These are phyloP conservation scores for Rousettus madagascariensis DNA, from an alignment of 2,797 vertebrate species.

Conservation along the genomic window DNA sequence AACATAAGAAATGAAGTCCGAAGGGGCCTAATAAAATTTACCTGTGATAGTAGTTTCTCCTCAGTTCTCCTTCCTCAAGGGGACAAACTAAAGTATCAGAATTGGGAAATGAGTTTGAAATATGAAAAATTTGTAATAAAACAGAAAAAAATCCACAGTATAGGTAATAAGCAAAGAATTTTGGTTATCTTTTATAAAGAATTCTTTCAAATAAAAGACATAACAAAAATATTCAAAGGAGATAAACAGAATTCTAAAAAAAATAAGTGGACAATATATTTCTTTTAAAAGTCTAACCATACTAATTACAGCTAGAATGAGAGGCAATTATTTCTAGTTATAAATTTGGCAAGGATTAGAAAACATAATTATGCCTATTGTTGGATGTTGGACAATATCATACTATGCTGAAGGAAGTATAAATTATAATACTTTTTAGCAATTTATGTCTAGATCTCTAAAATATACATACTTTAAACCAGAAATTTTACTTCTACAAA, in stretches of 20 bases:
- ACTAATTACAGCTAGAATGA: slow-evolving; percentile 19
- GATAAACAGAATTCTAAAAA: neutral
- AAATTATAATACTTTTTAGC: neutral
- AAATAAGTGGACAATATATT: neutral
- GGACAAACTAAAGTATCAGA: neutral
- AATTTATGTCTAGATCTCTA: neutral
- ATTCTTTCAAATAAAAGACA: slow-evolving; percentile 19
- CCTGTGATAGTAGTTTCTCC: neutral
- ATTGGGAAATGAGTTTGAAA: neutral
- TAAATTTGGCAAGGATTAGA: slow-evolving; percentile 6
- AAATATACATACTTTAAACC: neutral
- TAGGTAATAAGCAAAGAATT: neutral
- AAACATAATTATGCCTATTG: neutral
- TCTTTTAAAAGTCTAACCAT: neutral
- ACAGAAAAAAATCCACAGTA: neutral
- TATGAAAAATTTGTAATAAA: neutral
- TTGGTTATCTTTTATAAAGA: neutral
- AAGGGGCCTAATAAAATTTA: neutral
- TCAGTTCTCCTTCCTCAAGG: neutral
- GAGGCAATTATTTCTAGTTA: slow-evolving; percentile 28
- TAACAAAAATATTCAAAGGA: neutral
- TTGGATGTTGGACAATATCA: neutral
- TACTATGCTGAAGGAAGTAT: neutral
- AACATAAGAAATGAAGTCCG: neutral
- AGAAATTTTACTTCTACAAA: neutral